Percentiles rank a stretch among this genome's conserved stretches.
phyloP scores from a whole-genome alignment of 1,140 invertebrate genomes.

The Aricia agestis region DNA sequence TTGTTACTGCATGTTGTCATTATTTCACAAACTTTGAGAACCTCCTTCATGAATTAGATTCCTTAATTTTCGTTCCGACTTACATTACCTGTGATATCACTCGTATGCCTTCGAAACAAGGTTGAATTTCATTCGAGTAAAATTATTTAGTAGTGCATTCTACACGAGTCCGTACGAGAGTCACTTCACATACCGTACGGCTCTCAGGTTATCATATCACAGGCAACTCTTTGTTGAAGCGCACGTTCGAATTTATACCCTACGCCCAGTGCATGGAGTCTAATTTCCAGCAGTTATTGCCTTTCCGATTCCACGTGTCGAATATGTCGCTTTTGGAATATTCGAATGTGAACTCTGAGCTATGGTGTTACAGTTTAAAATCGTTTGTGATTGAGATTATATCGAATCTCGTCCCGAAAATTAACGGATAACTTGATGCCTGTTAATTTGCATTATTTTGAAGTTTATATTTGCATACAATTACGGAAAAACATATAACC shows the following conservation, averaged over 20 bases:
- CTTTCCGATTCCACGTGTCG: neutral
- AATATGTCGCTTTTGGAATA: neutral
- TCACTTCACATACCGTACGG: too few species aligned
- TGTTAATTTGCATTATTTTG: neutral
- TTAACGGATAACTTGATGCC: neutral
- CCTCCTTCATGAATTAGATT: too few species aligned
- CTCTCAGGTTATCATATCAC: neutral
- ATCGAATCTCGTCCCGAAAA: neutral
- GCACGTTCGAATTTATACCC: neutral
- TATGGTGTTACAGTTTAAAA: neutral
- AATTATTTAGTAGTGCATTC: too few species aligned
- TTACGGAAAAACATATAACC: too few species aligned
- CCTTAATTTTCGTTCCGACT: too few species aligned
- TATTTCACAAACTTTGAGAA: too few species aligned
- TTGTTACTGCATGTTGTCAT: too few species aligned
- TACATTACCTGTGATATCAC: too few species aligned
- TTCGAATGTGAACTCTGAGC: neutral
- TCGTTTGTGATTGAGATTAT: neutral
- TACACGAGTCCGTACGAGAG: too few species aligned
- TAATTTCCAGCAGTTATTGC: neutral
- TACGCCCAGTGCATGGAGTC: neutral
- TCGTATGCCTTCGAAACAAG: too few species aligned
- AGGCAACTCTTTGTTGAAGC: neutral
- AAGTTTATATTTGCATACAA: slow-evolving; percentile 11
- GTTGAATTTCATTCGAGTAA: too few species aligned